Conservation (phyloP, 1,140 invertebrate genomes). For the Orius insidiosus region DNA sequence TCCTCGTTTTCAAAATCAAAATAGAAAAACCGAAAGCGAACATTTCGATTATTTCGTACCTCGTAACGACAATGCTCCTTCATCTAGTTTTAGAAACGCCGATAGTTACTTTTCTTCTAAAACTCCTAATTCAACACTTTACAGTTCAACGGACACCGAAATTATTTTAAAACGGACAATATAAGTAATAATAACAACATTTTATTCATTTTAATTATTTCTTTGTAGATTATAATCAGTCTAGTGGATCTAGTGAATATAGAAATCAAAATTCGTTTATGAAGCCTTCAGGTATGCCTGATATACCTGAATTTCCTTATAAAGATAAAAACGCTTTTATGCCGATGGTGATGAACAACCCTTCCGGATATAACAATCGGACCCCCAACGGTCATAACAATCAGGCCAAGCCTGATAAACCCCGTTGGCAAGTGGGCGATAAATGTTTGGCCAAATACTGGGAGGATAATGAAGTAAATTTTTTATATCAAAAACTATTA, state of each 20-base stretch:
- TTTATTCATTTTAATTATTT: background rate
- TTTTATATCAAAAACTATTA: too few relatives aligned
- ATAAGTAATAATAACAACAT: background rate
- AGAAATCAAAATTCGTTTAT: slow-evolving; percentile 17
- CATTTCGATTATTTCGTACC: slow-evolving; percentile 10
- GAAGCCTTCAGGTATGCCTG: slow-evolving; percentile 19
- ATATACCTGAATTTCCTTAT: slow-evolving; percentile 20
- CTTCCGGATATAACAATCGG: slow-evolving; percentile 10
- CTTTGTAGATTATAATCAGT: slow-evolving; percentile 7
- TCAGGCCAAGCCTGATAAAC: slow-evolving; percentile 19
- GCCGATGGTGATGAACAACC: slow-evolving; percentile 11
- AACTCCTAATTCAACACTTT: background rate
- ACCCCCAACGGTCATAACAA: slow-evolving; percentile 10
- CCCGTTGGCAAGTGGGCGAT: slow-evolving; percentile 58
- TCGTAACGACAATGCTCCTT: slow-evolving; percentile 5
- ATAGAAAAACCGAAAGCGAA: slow-evolving; percentile 10
- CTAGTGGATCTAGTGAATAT: slow-evolving; percentile 9
- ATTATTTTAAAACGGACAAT: slow-evolving; percentile 13
- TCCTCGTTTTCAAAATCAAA: slow-evolving; percentile 28
- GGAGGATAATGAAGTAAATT: slow-evolving; percentile 69
- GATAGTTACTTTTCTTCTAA: slow-evolving; percentile 11
- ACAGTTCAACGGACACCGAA: slow-evolving; percentile 10
- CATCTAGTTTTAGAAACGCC: background rate
- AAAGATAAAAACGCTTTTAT: slow-evolving; percentile 17
- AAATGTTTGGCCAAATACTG: slow-evolving; percentile 75